These are phyloP conservation scores for Sminthopsis crassicaudata DNA, from an alignment of 2,113 vertebrate species.

Conservation along the genomic window DNA sequence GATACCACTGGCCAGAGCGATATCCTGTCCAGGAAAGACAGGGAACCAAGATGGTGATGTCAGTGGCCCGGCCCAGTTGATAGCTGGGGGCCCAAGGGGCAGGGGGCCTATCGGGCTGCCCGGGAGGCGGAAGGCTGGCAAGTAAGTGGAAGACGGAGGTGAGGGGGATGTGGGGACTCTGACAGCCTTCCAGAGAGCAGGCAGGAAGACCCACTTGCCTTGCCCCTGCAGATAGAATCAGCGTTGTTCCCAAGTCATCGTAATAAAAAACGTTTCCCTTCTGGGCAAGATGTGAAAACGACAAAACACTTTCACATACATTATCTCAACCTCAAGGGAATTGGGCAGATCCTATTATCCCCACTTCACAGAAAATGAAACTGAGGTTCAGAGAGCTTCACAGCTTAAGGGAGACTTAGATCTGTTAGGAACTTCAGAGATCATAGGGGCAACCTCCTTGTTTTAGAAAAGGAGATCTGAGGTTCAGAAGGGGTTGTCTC, in stretches of 20 bases:
- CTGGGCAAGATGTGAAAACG: background rate
- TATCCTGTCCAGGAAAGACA: constrained; percentile 11
- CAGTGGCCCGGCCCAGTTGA: background rate
- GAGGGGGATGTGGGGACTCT: background rate
- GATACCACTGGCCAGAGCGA: background rate
- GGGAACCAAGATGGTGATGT: background rate
- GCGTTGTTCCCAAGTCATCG: background rate
- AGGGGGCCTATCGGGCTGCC: no score
- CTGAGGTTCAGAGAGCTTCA: background rate
- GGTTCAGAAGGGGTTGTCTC: no score
- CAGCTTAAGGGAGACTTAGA: background rate
- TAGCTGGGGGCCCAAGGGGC: background rate
- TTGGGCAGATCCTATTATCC: background rate
- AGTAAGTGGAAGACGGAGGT: background rate
- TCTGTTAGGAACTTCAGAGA: background rate
- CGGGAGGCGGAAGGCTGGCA: background rate
- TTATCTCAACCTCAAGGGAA: background rate
- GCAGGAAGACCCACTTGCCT: background rate
- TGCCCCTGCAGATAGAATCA: background rate
- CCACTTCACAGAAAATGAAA: background rate
- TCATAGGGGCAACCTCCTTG: no score
- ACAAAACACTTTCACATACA: background rate
- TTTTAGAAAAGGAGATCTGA: background rate
- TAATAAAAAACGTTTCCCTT: background rate
- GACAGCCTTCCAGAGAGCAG: background rate